phyloP scores from a whole-genome alignment of 2,888 invertebrate genomes.

The Aethes cnicana region DNA sequence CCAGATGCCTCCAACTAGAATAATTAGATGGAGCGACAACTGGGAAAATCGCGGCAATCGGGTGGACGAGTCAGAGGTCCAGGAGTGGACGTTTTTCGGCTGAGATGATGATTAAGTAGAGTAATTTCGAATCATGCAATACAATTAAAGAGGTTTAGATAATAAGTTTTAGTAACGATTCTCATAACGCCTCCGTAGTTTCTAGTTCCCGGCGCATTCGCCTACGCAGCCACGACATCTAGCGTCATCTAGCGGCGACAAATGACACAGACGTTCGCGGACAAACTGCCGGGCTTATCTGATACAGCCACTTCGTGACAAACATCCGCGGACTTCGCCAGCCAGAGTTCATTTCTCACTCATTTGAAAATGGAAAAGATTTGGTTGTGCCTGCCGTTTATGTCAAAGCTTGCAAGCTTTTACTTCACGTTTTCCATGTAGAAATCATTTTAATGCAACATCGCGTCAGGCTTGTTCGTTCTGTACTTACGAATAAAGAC shows the following conservation, averaged over 20 bases:
- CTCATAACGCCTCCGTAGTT: constrained; percentile 26
- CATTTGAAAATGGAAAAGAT: background rate
- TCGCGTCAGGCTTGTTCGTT: too few species aligned
- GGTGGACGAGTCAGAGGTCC: too few species aligned
- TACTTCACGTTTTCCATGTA: background rate
- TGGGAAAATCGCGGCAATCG: too few species aligned
- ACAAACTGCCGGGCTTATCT: constrained; percentile 78
- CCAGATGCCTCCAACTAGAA: too few species aligned
- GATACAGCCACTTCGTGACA: constrained; percentile 75
- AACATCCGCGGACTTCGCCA: constrained; percentile 42
- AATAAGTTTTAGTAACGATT: too few species aligned
- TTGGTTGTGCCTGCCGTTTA: background rate
- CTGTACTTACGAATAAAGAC: too few species aligned
- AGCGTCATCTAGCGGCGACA: constrained; percentile 50
- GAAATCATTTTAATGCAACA: background rate
- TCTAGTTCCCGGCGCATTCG: constrained; percentile 42
- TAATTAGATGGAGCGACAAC: too few species aligned
- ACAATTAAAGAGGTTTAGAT: too few species aligned
- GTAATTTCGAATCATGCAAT: too few species aligned
- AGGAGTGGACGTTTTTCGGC: too few species aligned
- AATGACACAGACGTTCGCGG: constrained; percentile 65
- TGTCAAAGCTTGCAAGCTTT: too few species aligned
- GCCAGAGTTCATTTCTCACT: constrained; percentile 5
- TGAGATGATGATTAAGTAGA: too few species aligned
- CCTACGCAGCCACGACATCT: constrained; percentile 70